Base-by-base conservation (phyloP, 2,797 vertebrate genomes). In the Holocentrus rufus region DNA sequence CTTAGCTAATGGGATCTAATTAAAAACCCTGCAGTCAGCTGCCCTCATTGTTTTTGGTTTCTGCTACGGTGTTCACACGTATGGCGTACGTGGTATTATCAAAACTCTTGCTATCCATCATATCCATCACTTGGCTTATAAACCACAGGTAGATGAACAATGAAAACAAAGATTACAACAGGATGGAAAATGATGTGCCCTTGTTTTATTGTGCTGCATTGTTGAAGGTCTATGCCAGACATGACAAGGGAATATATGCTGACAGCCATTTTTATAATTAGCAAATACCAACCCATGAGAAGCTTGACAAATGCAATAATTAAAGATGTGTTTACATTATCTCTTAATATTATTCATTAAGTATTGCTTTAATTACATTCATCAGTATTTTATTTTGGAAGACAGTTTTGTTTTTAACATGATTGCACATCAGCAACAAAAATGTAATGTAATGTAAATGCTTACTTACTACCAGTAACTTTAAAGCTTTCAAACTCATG, bases 1-100 rank as follows among this genome's bases (percentile, higher is more conserved):
- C 87, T 85, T 82, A 83, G 82, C 87, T 89, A 92, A 91, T 91
- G 80, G 69, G 85, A 81, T 85, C 80, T 85, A 88, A 89, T 91
- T 91, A 90, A 89, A 81, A 87, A 78, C 70, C 81, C 65, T 36
- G 62, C 85, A 87, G 85, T 84, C 81, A 85, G 80, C 81, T 79
- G 79, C 73, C 77, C 57, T 49, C 73, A 49, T 89, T 89, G 86
- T 86, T 88, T 79, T 87, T 77, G 69, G 70, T 72, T 76, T 60
- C 55, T 69, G 59, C 75, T 59, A 49, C 1, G 7, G 42, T 54
- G 25, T 71, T 77, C 74, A 76, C 31, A 34, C 31, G 31, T 34
- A 34, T 34, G 31, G 7, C 7, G 31, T 73, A 86, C 76, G 63
- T 82, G 76, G 59, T 82, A 76, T 82, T 65, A 79, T 77, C 27